Evolutionary conservation across 2,888 invertebrate species (phyloP).

Genomic region (Drosophila affinis): DNA sequence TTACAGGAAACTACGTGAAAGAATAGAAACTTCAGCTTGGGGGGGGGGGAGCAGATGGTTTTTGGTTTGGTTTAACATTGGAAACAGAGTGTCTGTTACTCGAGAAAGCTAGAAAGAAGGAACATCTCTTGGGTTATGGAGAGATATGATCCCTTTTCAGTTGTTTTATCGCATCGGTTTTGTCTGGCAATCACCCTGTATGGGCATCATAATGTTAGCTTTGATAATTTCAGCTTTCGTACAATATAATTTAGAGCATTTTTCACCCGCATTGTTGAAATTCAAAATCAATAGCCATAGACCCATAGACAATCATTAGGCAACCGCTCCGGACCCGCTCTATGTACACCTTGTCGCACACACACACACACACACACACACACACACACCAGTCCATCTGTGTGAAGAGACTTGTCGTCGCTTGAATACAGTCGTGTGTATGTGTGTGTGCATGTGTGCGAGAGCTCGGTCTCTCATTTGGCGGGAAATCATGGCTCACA

Average conservation of each 20-base stretch:
- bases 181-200: slow-evolving; percentile 50
- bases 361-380: slow-evolving; percentile 45
- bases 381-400: neutral
- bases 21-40: neutral
- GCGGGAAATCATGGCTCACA: slow-evolving; percentile 72
- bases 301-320: slow-evolving; percentile 60
- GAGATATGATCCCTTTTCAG: too few species aligned
- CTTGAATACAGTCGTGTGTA: too few species aligned
- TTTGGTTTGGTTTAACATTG: neutral
- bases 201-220: slow-evolving; percentile 38
- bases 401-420: too few species aligned
- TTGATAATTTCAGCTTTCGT: slow-evolving; percentile 64
- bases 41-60: too few species aligned
- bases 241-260: slow-evolving; percentile 75
- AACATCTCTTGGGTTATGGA: neutral
- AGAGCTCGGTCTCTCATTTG: slow-evolving; percentile 64
- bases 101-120: neutral
- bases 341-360: slow-evolving; percentile 57
- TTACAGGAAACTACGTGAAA: too few species aligned
- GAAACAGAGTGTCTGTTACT: neutral
- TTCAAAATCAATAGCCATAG: slow-evolving; percentile 65
- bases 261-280: slow-evolving; percentile 78
- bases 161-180: neutral
- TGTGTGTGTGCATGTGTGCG: slow-evolving; percentile 50
- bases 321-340: slow-evolving; percentile 43